Conservation (phyloP, 2,797 vertebrate species). For the Basileuterus tristriatus region DNA sequence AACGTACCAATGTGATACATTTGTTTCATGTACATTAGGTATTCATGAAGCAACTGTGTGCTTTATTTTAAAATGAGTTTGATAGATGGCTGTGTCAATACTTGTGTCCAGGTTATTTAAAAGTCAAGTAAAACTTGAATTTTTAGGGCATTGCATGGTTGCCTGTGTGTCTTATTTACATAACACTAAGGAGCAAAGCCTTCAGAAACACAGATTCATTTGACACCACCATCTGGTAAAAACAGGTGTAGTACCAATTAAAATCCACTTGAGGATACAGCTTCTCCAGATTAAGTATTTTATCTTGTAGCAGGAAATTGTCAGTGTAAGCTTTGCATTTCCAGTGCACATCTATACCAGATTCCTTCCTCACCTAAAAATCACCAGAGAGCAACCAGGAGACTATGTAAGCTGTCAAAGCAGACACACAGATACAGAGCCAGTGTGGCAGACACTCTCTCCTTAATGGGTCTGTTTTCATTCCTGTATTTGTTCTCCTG, state of each 20-base stretch:
- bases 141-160: constrained; percentile 22
- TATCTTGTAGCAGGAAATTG: not conserved
- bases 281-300: not conserved
- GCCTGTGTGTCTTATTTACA: constrained; percentile 29
- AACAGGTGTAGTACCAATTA: constrained; percentile 37
- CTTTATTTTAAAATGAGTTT: constrained; percentile 28
- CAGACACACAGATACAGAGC: not conserved
- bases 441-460: not conserved
- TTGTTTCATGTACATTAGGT: not conserved
- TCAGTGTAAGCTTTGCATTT: not conserved
- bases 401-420: not conserved
- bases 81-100: constrained; percentile 30
- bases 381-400: not conserved
- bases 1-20: not conserved
- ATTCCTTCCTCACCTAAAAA: not conserved
- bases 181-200: not conserved
- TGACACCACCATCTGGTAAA: constrained; percentile 34
- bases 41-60: constrained; percentile 39
- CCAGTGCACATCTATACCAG: not conserved
- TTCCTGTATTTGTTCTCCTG: not conserved
- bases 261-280: constrained; percentile 28
- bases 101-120: constrained; percentile 48
- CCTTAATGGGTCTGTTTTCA: not conserved
- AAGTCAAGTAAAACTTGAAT: constrained; percentile 61
- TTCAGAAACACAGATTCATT: constrained; percentile 1